Base-by-base conservation (phyloP, 2,797 vertebrate genomes). In the Paguma larvata region DNA sequence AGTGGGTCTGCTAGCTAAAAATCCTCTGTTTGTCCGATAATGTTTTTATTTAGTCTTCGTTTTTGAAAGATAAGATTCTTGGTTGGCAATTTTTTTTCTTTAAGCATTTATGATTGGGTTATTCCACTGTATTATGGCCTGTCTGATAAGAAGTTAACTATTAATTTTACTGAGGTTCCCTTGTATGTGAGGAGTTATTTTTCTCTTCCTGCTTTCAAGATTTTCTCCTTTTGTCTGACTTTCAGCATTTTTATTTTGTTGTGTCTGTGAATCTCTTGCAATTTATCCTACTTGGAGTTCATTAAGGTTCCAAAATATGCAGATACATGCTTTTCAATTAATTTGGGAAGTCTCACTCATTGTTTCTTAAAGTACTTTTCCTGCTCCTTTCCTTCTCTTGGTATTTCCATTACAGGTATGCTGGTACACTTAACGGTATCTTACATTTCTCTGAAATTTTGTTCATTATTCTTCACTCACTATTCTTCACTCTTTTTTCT, bases 321-420 rank as follows among this genome's bases (percentile, higher is more conserved):
- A 59, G 48, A 70, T 27, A 53, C 72, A 59, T 6, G 34, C 78
- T 94, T 89, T 86, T 93, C 32, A 93, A 72, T 89, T 59, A 62
- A 89, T 38, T 41, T 80, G 53, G 59, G n/a, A 68, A 67, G 18
- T 78, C n/a, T 70, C 25, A 92, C 48, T 44, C 41, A 82, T 12
- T 70, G 46, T 77, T 92, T 92, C 67, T 94, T 85, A 44, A 72
- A 88, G 65, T 87, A 65, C 27, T 25, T 88, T 79, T 86, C 25
- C 67, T 75, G 16, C 32, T 56, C 44, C 34, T 32, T 87, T 91
- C 70, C 38, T 48, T 46, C 23, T 89, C n/a, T 83, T 32, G 6
- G 48, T 91, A 38, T 6, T 86, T 25, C 15, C 78, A 96, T 48
- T 89, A 86, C 23, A 32, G 75, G 32, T 73, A 91, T 63, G 27